These are phyloP conservation scores for Cryptops parisi DNA, from an alignment of 2,888 invertebrate genomes.

Conservation along the genomic window DNA sequence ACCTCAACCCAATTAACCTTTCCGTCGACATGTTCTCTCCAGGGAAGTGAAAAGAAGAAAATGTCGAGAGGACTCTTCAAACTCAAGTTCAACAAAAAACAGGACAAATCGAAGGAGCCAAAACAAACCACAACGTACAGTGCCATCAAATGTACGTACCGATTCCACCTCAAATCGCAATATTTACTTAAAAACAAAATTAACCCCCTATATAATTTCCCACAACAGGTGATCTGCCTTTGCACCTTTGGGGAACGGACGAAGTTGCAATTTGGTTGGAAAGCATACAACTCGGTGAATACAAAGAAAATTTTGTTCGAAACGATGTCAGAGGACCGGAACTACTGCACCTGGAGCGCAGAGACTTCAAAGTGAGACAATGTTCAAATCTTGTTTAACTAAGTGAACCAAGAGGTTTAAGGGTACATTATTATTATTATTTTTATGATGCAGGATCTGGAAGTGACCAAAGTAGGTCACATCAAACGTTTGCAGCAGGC, in stretches of 20 bases:
- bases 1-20: too few species aligned
- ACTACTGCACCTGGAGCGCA: slow-evolving; percentile 64
- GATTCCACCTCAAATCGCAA: background rate
- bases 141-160: background rate
- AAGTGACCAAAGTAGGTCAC: slow-evolving; percentile 89
- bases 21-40: too few species aligned
- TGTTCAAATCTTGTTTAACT: too few species aligned
- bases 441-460: slow-evolving; percentile 56
- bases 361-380: slow-evolving; percentile 40
- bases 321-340: slow-evolving; percentile 88
- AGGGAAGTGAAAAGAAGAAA: slow-evolving; percentile 24
- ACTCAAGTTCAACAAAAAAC: slow-evolving; percentile 22
- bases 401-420: too few species aligned
- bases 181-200: too few species aligned
- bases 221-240: slow-evolving; percentile 23
- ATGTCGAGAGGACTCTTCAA: slow-evolving; percentile 20
- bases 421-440: background rate
- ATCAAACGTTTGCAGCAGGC: slow-evolving; percentile 87
- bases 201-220: background rate
- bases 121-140: slow-evolving; percentile 4
- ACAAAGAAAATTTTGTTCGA: slow-evolving; percentile 72
- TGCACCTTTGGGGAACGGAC: slow-evolving; percentile 60
- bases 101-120: slow-evolving; percentile 18
- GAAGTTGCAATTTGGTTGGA: slow-evolving; percentile 88
- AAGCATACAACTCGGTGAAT: slow-evolving; percentile 72